Conservation (phyloP, 1,140 invertebrate genomes). For the Thaumetopoea pityocampa region DNA sequence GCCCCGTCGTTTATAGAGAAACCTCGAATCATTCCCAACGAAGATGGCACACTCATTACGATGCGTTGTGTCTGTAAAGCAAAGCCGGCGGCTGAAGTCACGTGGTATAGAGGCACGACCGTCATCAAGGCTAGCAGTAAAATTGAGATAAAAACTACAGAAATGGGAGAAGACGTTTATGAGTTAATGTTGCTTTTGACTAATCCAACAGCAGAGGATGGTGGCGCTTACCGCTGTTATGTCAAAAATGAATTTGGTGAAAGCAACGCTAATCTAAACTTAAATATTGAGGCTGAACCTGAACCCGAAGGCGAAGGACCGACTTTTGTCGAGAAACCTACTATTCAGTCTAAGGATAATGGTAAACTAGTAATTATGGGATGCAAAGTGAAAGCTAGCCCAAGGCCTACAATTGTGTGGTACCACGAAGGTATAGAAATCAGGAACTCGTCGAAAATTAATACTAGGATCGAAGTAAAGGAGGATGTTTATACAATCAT, state of each 20-base stretch:
- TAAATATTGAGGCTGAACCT: conserved; percentile 97
- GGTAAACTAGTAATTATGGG: conserved; percentile 99
- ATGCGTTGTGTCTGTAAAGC: conserved; percentile 97
- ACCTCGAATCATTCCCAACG: conserved; percentile 97
- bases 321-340: conserved; percentile 98
- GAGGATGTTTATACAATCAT: conserved; percentile 93
- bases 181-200: conserved; percentile 87
- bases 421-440: conserved; percentile 87
- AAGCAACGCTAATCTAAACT: conserved; percentile 97
- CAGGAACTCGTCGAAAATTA: conserved; percentile 87
- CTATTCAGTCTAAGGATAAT: conserved; percentile 94
- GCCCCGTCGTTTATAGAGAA: conserved; percentile 97
- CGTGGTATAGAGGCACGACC: conserved; percentile 92
- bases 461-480: conserved; percentile 86
- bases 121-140: conserved; percentile 90
- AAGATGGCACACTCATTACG: conserved; percentile 94
- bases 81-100: conserved; percentile 92
- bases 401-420: conserved; percentile 97
- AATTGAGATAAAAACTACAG: conserved; percentile 86
- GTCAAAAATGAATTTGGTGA: conserved; percentile 98
- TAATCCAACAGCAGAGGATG: conserved; percentile 95
- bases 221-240: conserved; percentile 97
- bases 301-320: conserved; percentile 96
- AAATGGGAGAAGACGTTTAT: conserved; percentile 90
- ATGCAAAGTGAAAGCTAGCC: conserved; percentile 95